These are phyloP conservation scores for Pogonomyrmex californicus DNA, from an alignment of 1,140 invertebrate species.

Conservation along the genomic window DNA sequence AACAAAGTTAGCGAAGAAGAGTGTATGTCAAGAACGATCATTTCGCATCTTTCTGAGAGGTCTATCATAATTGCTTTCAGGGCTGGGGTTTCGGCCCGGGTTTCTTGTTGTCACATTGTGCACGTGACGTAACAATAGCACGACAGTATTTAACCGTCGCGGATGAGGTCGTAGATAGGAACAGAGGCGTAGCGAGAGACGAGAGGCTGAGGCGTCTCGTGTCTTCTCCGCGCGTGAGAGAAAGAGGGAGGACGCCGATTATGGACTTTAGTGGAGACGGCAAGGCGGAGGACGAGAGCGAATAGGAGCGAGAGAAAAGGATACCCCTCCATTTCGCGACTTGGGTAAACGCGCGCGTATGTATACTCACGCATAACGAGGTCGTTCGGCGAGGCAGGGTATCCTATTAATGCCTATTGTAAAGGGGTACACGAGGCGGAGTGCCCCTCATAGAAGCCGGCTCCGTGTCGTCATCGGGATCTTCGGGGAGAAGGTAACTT, in stretches of 20 bases:
- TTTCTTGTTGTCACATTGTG: conserved; percentile 44
- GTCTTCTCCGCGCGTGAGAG: conserved; percentile 30
- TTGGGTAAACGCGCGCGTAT: conserved; percentile 68
- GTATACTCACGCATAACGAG: conserved; percentile 74
- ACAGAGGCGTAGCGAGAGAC: conserved; percentile 33
- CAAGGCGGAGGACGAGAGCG: background rate
- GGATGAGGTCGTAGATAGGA: conserved; percentile 57
- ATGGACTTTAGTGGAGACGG: conserved; percentile 31
- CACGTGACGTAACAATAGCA: conserved; percentile 35
- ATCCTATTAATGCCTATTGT: conserved; percentile 73
- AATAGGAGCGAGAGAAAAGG: conserved; percentile 53
- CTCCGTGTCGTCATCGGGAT: conserved; percentile 47
- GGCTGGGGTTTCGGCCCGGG: background rate
- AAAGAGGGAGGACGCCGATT: conserved; percentile 53
- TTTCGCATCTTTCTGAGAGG: background rate
- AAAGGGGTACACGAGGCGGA: conserved; percentile 41
- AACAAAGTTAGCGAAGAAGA: too few species aligned
- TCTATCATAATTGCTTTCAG: background rate
- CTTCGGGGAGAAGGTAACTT: conserved; percentile 38
- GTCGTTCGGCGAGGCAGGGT: conserved; percentile 71
- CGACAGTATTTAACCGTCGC: conserved; percentile 61
- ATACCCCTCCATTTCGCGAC: conserved; percentile 49
- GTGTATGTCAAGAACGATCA: background rate
- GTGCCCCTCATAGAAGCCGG: background rate
- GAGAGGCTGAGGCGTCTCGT: conserved; percentile 42